A percentile compares a stretch with the other conserved stretches of the same genome.
These are phyloP conservation scores for Actinernus sp. DNA, from an alignment of 92 coral and sea anemone species.

Conservation along the genomic window DNA sequence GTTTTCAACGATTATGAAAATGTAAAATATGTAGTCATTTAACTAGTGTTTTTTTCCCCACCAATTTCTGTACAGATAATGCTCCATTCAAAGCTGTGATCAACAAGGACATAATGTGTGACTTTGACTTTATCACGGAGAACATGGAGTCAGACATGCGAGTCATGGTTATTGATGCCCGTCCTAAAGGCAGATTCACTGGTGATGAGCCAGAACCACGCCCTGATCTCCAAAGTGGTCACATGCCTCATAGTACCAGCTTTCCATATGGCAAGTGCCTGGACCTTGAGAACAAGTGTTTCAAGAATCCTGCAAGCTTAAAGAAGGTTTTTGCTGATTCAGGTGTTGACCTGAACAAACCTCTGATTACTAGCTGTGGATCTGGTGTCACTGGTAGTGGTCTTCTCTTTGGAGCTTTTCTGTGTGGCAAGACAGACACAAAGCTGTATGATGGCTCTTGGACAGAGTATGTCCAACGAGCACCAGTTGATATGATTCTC, in stretches of 20 bases:
- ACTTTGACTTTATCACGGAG: conserved; percentile 77
- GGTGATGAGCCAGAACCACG: conserved; percentile 87
- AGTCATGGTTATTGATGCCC: conserved; percentile 78
- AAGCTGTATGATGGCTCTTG: conserved; percentile 96
- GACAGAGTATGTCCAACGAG: conserved; percentile 92
- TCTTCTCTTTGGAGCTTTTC: conserved; percentile 74
- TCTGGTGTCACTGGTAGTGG: conserved; percentile 87
- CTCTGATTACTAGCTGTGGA: conserved; percentile 92
- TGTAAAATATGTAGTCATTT: no score
- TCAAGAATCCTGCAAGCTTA: conserved; percentile 81
- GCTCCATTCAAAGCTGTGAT: conserved; percentile 77
- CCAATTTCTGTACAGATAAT: no score
- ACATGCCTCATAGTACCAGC: conserved; percentile 75
- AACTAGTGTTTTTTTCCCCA: no score
- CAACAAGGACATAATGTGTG: conserved; percentile 69
- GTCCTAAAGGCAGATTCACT: conserved; percentile 79
- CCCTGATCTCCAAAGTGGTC: conserved; percentile 84
- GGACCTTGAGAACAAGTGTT: conserved; percentile 53
- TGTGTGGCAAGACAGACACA: conserved; percentile 82
- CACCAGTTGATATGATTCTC: conserved; percentile 78
- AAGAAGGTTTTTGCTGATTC: conserved; percentile 74
- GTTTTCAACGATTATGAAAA: no score
- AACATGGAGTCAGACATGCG: conserved; percentile 65
- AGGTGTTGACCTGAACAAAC: conserved; percentile 75
- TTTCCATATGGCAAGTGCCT: conserved; percentile 78